phyloP scores from a whole-genome alignment of 2,888 invertebrate species.

The Xanthorhoe spadicearia region DNA sequence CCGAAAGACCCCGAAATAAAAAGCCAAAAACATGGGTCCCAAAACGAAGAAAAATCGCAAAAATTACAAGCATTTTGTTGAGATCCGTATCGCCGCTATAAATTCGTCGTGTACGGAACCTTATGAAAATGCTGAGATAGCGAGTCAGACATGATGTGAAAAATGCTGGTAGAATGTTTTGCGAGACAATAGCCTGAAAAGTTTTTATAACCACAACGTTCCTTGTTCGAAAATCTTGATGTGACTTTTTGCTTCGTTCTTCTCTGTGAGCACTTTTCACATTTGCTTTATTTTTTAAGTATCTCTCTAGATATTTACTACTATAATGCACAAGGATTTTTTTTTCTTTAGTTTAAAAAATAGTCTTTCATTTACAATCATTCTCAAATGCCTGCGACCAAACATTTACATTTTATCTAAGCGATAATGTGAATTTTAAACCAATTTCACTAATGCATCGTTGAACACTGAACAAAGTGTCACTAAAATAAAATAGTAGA shows the following conservation, averaged over 20 bases:
- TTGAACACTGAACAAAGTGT: not conserved
- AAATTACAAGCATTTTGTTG: slow-evolving; percentile 74
- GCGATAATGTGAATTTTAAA: too few species aligned
- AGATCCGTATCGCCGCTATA: slow-evolving; percentile 70
- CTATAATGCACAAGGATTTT: too few species aligned
- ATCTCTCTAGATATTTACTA: too few species aligned
- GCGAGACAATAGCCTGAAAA: slow-evolving; percentile 41
- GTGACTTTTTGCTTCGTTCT: not conserved
- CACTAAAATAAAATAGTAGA: too few species aligned
- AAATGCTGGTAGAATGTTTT: slow-evolving; percentile 47
- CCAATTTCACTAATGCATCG: too few species aligned
- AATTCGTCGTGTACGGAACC: slow-evolving; percentile 65
- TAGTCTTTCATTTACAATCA: too few species aligned
- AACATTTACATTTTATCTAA: too few species aligned
- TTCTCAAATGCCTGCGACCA: too few species aligned
- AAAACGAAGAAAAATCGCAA: slow-evolving; percentile 61
- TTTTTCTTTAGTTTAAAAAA: too few species aligned
- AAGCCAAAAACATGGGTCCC: slow-evolving; percentile 26
- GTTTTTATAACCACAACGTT: slow-evolving; percentile 11
- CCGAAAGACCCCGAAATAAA: slow-evolving; percentile 18
- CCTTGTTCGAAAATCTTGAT: slow-evolving; percentile 3
- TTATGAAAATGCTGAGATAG: slow-evolving; percentile 67
- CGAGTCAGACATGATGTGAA: slow-evolving; percentile 38
- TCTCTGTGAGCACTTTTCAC: not conserved
- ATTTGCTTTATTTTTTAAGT: too few species aligned